These are phyloP conservation scores for Nomada ferruginata DNA, from an alignment of 2,888 invertebrate species.

Conservation along the genomic window DNA sequence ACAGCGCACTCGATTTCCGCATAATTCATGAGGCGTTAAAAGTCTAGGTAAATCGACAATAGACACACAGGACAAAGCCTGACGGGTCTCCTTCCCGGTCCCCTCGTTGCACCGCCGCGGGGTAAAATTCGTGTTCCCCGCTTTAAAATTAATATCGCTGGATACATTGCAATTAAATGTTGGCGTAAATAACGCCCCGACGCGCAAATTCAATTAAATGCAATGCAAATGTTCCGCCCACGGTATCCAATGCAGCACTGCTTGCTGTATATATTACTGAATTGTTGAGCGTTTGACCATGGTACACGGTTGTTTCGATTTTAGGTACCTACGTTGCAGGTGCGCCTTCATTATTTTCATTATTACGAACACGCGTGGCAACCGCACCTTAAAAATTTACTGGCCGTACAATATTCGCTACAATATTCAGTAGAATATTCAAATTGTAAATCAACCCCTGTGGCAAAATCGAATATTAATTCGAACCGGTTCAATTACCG, in stretches of 20 bases:
- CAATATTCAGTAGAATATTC: slow-evolving; percentile 68
- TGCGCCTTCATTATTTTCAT: slow-evolving; percentile 72
- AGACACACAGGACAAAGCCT: neutral
- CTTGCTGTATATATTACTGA: slow-evolving; percentile 64
- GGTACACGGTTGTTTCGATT: slow-evolving; percentile 60
- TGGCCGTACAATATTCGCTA: slow-evolving; percentile 66
- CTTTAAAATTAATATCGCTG: slow-evolving; percentile 59
- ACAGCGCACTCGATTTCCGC: slow-evolving; percentile 1
- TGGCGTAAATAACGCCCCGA: slow-evolving; percentile 64
- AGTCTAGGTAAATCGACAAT: slow-evolving; percentile 46
- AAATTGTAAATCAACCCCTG: slow-evolving; percentile 73
- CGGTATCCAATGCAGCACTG: slow-evolving; percentile 37
- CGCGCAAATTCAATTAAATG: slow-evolving; percentile 71
- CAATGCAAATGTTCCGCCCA: slow-evolving; percentile 69
- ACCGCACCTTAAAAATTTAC: slow-evolving; percentile 70
- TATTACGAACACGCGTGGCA: slow-evolving; percentile 63
- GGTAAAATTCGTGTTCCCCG: slow-evolving; percentile 17
- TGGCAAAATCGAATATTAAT: slow-evolving; percentile 76
- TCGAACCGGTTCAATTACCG: slow-evolving; percentile 68
- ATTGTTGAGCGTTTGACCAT: slow-evolving; percentile 66
- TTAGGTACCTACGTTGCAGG: slow-evolving; percentile 55
- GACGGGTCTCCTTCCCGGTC: neutral
- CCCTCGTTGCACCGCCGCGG: neutral
- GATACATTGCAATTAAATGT: slow-evolving; percentile 64
- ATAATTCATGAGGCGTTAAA: slow-evolving; percentile 47